Evolutionary conservation across 1,140 invertebrate species (phyloP).

Genomic region (Cardiocondyla obscurior): DNA sequence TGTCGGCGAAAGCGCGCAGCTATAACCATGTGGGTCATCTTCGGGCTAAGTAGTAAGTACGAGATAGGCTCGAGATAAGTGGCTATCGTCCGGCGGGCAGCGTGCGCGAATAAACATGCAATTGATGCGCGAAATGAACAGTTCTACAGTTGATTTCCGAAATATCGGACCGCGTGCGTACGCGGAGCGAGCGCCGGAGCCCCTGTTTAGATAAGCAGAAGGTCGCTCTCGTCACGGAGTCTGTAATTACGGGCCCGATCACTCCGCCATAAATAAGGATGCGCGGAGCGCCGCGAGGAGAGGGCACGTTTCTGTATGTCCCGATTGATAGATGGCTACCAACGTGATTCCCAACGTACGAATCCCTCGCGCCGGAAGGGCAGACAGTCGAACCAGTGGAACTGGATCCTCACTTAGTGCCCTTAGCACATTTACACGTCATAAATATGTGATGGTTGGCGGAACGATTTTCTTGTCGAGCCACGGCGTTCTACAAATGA

Average conservation of each 20-base stretch:
- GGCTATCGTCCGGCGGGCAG: conserved; percentile 15
- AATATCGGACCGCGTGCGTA: conserved; percentile 14
- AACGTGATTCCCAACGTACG: conserved; percentile 69
- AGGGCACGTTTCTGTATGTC: conserved; percentile 49
- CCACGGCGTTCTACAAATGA: conserved; percentile 7
- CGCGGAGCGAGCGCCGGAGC: background rate
- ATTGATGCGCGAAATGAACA: conserved; percentile 45
- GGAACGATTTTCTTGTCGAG: conserved; percentile 31
- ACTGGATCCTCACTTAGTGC: conserved; percentile 68
- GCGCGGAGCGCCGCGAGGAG: conserved; percentile 18
- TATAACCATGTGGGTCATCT: conserved; percentile 2
- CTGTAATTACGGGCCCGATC: conserved; percentile 81
- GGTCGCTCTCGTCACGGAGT: conserved; percentile 68
- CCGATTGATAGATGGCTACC: conserved; percentile 54
- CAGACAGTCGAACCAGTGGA: conserved; percentile 67
- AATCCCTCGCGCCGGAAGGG: conserved; percentile 65
- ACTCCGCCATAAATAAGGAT: conserved; percentile 80
- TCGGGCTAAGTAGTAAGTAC: conserved; percentile 12
- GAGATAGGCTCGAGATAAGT: conserved; percentile 23
- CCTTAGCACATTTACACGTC: conserved; percentile 32
- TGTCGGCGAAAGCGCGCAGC: conserved; percentile 4
- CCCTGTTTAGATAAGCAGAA: conserved; percentile 61
- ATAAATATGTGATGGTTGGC: conserved; percentile 48
- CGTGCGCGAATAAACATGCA: conserved; percentile 45
- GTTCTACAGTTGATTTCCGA: conserved; percentile 42